These are phyloP conservation scores for Athene cunicularia DNA, from an alignment of 2,113 vertebrate species.

Conservation along the genomic window DNA sequence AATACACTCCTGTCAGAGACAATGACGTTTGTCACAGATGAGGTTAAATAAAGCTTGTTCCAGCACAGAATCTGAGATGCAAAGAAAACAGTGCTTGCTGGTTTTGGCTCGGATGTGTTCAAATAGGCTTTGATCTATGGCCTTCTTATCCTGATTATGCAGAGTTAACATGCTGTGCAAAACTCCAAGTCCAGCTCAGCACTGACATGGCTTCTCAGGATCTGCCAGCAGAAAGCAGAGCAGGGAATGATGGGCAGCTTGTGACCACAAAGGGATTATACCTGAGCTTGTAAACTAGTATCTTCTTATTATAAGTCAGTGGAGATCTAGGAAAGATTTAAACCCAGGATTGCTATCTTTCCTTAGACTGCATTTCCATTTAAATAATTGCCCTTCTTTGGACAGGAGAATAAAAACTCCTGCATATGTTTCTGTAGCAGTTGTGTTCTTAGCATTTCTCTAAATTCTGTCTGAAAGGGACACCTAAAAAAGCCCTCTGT, in stretches of 20 bases:
- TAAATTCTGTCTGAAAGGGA: neutral
- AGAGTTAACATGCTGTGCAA: neutral
- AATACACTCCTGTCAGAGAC: conserved; percentile 2
- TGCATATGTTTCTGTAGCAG: neutral
- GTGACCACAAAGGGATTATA: neutral
- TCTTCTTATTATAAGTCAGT: neutral
- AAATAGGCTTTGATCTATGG: neutral
- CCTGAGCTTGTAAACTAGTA: neutral
- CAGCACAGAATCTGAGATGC: neutral
- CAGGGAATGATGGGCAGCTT: neutral
- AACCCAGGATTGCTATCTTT: neutral
- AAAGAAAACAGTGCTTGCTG: neutral
- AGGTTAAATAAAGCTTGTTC: conserved; percentile 11
- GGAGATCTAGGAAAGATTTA: neutral
- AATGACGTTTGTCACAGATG: neutral
- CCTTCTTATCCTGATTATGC: neutral
- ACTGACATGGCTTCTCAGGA: neutral
- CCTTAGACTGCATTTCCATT: neutral
- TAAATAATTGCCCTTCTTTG: neutral
- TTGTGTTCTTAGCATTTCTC: neutral
- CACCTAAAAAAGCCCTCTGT: neutral
- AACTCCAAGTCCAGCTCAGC: neutral
- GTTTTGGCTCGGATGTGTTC: neutral
- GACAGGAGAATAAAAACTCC: neutral
- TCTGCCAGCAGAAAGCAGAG: neutral